A percentile compares a stretch with the other conserved stretches of the same genome.
These are phyloP conservation scores for Anolis apletophallus DNA, from an alignment of 2,797 vertebrate species.

Conservation along the genomic window DNA sequence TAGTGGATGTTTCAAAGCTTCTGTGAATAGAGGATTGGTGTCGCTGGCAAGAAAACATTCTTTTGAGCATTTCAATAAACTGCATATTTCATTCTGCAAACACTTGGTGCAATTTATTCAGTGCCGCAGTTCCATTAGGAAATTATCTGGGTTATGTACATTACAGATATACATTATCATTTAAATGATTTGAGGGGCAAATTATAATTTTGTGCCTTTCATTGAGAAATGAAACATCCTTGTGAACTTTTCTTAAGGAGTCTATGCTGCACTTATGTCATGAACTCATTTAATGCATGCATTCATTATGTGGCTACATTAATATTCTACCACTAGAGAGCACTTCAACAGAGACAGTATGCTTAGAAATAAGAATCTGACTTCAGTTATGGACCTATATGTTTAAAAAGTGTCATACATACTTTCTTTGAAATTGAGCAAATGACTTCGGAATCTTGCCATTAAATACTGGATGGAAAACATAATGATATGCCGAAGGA, in stretches of 20 bases:
- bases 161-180: constrained; percentile 14
- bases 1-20: not conserved
- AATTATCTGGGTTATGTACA: constrained; percentile 27
- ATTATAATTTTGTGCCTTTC: constrained; percentile 19
- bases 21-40: not conserved
- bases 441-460: not conserved
- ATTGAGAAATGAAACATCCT: constrained; percentile 8
- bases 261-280: not conserved
- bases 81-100: constrained; percentile 31
- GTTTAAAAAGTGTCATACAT: not conserved
- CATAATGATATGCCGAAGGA: not conserved
- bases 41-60: not conserved
- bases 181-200: constrained; percentile 42
- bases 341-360: not conserved
- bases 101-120: constrained; percentile 13
- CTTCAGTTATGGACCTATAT: not conserved
- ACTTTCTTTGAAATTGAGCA: constrained; percentile 8
- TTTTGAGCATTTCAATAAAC: constrained; percentile 23
- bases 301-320: constrained; percentile 10
- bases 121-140: not conserved
- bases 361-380: not conserved
- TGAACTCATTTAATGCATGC: not conserved
- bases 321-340: not conserved
- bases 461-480: not conserved
- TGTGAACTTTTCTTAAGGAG: not conserved